These are phyloP conservation scores for Gymnobelideus leadbeateri DNA, from an alignment of 2,113 vertebrate species.

Conservation along the genomic window DNA sequence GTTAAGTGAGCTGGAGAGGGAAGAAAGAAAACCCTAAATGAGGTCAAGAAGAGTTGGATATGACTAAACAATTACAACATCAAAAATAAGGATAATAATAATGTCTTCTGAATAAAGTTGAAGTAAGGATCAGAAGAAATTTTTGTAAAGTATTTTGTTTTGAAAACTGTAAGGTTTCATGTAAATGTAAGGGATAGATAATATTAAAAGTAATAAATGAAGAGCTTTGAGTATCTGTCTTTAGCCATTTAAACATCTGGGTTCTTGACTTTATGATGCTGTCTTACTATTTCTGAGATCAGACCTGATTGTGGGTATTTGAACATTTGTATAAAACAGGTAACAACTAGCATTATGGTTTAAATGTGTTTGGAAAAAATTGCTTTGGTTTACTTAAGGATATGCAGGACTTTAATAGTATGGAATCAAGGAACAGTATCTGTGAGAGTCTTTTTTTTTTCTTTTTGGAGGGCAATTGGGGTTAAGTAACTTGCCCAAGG, in stretches of 20 bases:
- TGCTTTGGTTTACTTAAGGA: conserved; percentile 24
- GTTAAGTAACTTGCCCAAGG: no score
- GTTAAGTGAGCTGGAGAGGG: not conserved
- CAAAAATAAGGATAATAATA: not conserved
- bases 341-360: not conserved
- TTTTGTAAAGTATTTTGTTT: not conserved
- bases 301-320: not conserved
- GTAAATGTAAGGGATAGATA: not conserved
- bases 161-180: not conserved
- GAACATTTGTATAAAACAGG: conserved; percentile 13
- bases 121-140: not conserved
- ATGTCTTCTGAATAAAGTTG: not conserved
- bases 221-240: not conserved
- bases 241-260: conserved; percentile 14
- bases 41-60: not conserved
- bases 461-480: no score
- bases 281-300: not conserved
- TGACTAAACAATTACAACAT: not conserved
- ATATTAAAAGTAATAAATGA: not conserved
- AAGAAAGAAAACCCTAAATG: not conserved
- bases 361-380: conserved; percentile 24
- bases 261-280: not conserved
- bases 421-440: not conserved
- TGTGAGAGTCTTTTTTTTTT: conserved; percentile 8
- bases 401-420: not conserved